phyloP scores from a whole-genome alignment of 2,888 invertebrate species.

The Lysandra bellargus region DNA sequence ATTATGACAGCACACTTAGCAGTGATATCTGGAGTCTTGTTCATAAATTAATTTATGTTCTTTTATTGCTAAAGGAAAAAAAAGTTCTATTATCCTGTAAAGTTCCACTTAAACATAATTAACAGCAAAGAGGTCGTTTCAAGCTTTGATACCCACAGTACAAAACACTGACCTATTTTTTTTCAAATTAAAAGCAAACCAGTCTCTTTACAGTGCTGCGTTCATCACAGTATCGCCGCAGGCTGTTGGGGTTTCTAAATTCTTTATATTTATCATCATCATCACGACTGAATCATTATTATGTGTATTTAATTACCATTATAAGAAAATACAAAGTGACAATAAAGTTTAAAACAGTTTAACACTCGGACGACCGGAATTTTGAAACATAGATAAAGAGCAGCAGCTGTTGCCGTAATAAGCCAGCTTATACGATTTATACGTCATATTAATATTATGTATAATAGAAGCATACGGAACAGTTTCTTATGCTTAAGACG shows the following conservation, averaged over 20 bases:
- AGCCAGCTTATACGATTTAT: too few species aligned
- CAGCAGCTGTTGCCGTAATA: too few species aligned
- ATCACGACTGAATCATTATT: neutral
- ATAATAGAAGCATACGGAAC: too few species aligned
- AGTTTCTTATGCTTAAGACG: too few species aligned
- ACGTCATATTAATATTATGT: too few species aligned
- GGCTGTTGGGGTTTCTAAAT: slow-evolving; percentile 23
- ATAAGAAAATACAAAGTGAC: too few species aligned
- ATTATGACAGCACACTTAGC: slow-evolving; percentile 40
- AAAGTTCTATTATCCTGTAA: slow-evolving; percentile 12
- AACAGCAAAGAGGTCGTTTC: slow-evolving; percentile 15
- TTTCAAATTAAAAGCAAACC: slow-evolving; percentile 29
- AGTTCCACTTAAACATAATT: slow-evolving; percentile 19
- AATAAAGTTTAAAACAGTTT: too few species aligned
- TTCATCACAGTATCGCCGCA: neutral
- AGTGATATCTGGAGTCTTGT: neutral
- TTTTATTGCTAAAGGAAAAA: neutral
- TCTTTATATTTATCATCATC: slow-evolving; percentile 6
- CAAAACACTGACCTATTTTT: slow-evolving; percentile 22
- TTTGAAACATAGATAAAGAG: too few species aligned
- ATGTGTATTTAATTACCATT: neutral
- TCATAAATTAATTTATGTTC: neutral
- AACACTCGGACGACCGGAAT: too few species aligned
- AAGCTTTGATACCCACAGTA: slow-evolving; percentile 11
- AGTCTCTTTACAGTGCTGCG: neutral